These are phyloP conservation scores for Crocodylus rhombifer DNA, from an alignment of 2,797 vertebrate species.

Conservation along the genomic window DNA sequence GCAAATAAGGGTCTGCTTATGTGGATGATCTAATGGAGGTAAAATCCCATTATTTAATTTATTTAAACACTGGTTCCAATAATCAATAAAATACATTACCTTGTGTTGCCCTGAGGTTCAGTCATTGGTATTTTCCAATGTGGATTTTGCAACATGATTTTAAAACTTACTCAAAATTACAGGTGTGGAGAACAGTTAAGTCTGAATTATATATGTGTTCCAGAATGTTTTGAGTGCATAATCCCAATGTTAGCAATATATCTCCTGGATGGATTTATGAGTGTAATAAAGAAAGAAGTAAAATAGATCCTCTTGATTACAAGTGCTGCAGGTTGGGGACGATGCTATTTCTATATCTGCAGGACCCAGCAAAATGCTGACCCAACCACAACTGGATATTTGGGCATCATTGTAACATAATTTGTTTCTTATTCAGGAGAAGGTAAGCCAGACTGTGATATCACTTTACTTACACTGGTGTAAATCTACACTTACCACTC, in stretches of 20 bases:
- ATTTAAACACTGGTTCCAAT: background rate
- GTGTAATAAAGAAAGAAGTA: background rate
- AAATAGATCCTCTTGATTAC: background rate
- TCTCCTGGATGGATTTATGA: background rate
- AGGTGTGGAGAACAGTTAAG: background rate
- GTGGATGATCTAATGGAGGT: background rate
- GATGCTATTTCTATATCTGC: background rate
- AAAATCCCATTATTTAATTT: background rate
- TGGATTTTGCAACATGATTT: background rate
- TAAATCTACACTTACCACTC: background rate
- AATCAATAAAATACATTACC: background rate
- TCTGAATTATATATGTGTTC: background rate
- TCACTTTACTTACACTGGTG: background rate
- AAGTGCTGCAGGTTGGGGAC: background rate
- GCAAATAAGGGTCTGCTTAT: background rate
- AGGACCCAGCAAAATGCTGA: background rate
- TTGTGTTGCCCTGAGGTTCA: background rate
- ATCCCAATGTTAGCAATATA: background rate
- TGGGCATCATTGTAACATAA: background rate
- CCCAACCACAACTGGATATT: background rate
- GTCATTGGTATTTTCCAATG: background rate
- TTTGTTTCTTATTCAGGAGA: background rate
- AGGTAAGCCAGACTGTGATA: background rate
- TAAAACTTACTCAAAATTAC: background rate
- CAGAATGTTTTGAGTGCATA: background rate